Evolutionary conservation across 2,888 invertebrate genomes (phyloP).

Genomic region (Oeneis ivallda): DNA sequence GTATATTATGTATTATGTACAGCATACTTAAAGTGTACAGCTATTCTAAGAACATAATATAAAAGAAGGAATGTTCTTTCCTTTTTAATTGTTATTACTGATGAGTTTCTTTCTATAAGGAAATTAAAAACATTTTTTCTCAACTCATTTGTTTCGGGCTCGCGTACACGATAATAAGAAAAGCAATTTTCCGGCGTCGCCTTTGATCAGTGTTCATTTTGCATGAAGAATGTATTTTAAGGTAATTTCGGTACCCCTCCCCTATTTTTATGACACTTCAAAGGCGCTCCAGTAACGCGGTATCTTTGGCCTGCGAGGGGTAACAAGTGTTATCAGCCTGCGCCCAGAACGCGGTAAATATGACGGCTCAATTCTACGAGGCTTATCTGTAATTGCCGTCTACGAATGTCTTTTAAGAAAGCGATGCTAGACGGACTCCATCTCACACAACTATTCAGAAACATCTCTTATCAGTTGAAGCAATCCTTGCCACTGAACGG

Average conservation of each 20-base stretch:
- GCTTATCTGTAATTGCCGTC: slow-evolving; percentile 81
- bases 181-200: slow-evolving; percentile 36
- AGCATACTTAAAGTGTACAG: too few relatives aligned
- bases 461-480: slow-evolving; percentile 55
- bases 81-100: background rate
- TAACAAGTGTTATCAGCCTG: slow-evolving; percentile 52
- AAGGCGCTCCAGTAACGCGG: slow-evolving; percentile 39
- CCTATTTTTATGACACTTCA: slow-evolving; percentile 43
- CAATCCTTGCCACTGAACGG: slow-evolving; percentile 61
- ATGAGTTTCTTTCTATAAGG: background rate
- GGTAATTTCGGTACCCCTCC: slow-evolving; percentile 40
- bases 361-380: slow-evolving; percentile 67
- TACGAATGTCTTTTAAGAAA: slow-evolving; percentile 79
- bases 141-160: slow-evolving; percentile 17
- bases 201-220: slow-evolving; percentile 43
- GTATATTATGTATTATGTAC: too few relatives aligned
- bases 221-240: slow-evolving; percentile 41
- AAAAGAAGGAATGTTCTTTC: background rate
- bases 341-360: slow-evolving; percentile 74
- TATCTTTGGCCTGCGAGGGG: slow-evolving; percentile 38
- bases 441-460: slow-evolving; percentile 72
- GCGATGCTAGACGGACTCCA: slow-evolving; percentile 69
- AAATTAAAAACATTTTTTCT: slow-evolving; percentile 28
- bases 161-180: slow-evolving; percentile 33
- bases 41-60: background rate